phyloP scores from a whole-genome alignment of 2,888 invertebrate genomes.

The Apantesis nais region DNA sequence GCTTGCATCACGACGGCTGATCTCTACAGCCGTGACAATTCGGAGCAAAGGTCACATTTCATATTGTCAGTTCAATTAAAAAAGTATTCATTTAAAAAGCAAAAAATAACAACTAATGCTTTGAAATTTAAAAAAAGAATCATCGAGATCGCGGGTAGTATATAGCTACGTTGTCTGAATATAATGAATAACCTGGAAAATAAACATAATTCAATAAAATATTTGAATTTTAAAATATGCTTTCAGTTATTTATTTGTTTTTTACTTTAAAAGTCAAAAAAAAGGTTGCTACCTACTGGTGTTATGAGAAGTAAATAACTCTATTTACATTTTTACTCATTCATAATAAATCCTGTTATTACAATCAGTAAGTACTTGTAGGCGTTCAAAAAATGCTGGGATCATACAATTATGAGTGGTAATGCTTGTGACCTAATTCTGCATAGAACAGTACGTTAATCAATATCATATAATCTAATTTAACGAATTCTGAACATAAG shows the following conservation, averaged over 20 bases:
- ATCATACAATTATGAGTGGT: not conserved
- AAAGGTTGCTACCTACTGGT: too few species aligned
- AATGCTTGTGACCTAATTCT: not conserved
- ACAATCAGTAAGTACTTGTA: not conserved
- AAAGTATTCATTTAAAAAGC: slow-evolving; percentile 28
- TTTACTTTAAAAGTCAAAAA: too few species aligned
- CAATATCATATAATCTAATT: slow-evolving; percentile 10
- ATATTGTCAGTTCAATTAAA: slow-evolving; percentile 34
- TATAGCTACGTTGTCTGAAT: not conserved
- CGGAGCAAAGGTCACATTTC: slow-evolving; percentile 48
- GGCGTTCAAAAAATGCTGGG: not conserved
- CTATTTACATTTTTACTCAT: not conserved
- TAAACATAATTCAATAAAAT: too few species aligned
- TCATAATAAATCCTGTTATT: not conserved
- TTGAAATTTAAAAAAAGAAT: slow-evolving; percentile 1
- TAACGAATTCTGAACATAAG: not conserved
- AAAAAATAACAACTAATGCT: not conserved
- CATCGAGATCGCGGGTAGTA: not conserved
- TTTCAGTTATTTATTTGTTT: too few species aligned
- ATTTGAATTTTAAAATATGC: too few species aligned
- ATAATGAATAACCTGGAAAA: not conserved
- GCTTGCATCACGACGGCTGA: slow-evolving; percentile 50
- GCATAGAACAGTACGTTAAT: not conserved
- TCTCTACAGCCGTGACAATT: slow-evolving; percentile 32
- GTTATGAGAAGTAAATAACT: not conserved